Evolutionary conservation across 1,140 invertebrate species (phyloP), one percentile per base, ranked within the genome.

Genomic region (Streblospio benedicti): DNA sequence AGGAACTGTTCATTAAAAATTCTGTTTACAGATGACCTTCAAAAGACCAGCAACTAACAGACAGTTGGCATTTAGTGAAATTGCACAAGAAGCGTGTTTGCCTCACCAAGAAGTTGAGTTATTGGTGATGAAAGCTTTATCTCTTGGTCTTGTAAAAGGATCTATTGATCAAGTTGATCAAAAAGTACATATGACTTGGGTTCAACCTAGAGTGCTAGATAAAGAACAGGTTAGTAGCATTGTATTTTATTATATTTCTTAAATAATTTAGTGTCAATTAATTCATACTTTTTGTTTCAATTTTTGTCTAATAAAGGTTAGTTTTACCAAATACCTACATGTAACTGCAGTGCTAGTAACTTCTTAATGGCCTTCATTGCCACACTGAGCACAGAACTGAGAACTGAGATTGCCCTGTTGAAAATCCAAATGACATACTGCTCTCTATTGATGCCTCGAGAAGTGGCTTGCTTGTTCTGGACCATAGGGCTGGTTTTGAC

Each of bases 51-150:
- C 85, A 0, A 86, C 83, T 59, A 81, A 81, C 62, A 81, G 88
- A 49, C 86, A 91, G 69, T 79, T 99, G 47, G 87, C 90, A 0
- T 99, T 99, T 76, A 79, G 82, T 9, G 93, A 97, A 76, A 97
- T 99, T 59, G 86, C 93, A 0, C 76, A 82, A 54, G 89, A 90
- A 74, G 91, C 93, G 6, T 83, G 86, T 68, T 77, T 97, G 61
- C 86, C 87, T 0, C 75, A 86, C 12, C 86, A 77, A 65, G 77
- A 81, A 64, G 92, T 99, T 23, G 96, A 99, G 75, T 80, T 96
- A 59, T 80, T 98, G 12, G 90, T 98, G 1, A 99, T 99, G 96
- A 96, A 97, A 79, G 96, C 96, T 0, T 75, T 99, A 28, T 90
- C 93, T n/a, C 85, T 97, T 66, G 90, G 89, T 45, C 82, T 99